Evolutionary conservation across 2,113 vertebrate species (phyloP).

Genomic region (Scytalopus superciliaris): DNA sequence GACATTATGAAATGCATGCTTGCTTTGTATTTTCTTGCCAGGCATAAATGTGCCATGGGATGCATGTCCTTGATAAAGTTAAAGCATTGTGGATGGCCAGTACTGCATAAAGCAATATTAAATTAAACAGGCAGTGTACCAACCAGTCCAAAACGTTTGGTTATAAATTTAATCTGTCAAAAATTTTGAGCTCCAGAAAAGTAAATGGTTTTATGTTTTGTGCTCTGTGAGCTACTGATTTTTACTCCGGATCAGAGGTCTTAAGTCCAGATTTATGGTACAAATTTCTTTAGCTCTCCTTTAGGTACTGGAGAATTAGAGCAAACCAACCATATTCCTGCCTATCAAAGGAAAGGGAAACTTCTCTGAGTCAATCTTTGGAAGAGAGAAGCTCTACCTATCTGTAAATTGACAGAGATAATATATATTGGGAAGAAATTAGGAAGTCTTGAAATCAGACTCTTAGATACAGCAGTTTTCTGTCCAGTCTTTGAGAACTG

Average conservation of each 20-base stretch:
- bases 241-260: background rate
- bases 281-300: background rate
- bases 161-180: background rate
- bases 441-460: background rate
- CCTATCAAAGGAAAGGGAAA: background rate
- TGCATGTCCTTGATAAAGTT: background rate
- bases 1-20: background rate
- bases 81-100: background rate
- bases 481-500: background rate
- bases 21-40: background rate
- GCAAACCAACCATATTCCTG: background rate
- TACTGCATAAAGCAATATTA: background rate
- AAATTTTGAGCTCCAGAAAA: background rate
- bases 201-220: background rate
- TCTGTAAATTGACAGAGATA: background rate
- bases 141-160: background rate
- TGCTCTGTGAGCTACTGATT: background rate
- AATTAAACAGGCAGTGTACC: background rate
- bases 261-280: background rate
- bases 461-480: background rate
- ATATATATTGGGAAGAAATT: background rate
- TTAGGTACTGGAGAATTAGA: background rate
- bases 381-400: background rate
- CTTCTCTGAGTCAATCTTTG: background rate
- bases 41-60: background rate